These are phyloP conservation scores for Hoplodrina blanda DNA, from an alignment of 2,888 invertebrate genomes.

Conservation along the genomic window DNA sequence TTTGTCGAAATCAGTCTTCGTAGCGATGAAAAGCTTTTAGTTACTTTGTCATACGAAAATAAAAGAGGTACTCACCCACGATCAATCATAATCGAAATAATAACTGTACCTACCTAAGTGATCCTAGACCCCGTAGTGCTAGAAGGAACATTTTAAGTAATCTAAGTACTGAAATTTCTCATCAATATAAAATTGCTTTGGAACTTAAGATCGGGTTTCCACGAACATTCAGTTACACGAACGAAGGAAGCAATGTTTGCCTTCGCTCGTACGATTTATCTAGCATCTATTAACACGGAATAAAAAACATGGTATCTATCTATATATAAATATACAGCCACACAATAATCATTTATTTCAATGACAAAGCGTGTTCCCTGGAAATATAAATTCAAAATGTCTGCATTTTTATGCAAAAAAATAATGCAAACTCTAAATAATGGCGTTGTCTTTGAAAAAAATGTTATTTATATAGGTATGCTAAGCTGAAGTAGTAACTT, in stretches of 20 bases:
- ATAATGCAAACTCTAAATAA: slow-evolving; percentile 30
- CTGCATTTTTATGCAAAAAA: slow-evolving; percentile 20
- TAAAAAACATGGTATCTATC: neutral
- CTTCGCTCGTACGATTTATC: neutral
- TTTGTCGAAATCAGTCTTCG: slow-evolving; percentile 1
- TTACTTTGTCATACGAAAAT: slow-evolving; percentile 16
- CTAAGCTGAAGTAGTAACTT: too few species aligned
- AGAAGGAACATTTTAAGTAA: too few species aligned
- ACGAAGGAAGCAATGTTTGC: neutral
- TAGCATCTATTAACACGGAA: neutral
- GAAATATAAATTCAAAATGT: slow-evolving; percentile 22
- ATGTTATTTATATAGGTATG: neutral
- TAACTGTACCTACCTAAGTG: neutral
- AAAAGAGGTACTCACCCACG: neutral
- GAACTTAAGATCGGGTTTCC: too few species aligned
- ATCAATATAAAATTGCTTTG: too few species aligned
- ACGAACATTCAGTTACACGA: too few species aligned
- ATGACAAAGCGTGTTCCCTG: slow-evolving; percentile 28
- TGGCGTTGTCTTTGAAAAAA: slow-evolving; percentile 14
- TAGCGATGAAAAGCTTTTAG: slow-evolving; percentile 14
- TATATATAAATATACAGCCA: slow-evolving; percentile 10
- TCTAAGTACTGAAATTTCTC: too few species aligned
- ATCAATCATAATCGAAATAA: slow-evolving; percentile 26
- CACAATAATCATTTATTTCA: slow-evolving; percentile 20
- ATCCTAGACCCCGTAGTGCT: too few species aligned